Conservation (phyloP, 1,140 invertebrate genomes). For the Calephelis virginiensis region DNA sequence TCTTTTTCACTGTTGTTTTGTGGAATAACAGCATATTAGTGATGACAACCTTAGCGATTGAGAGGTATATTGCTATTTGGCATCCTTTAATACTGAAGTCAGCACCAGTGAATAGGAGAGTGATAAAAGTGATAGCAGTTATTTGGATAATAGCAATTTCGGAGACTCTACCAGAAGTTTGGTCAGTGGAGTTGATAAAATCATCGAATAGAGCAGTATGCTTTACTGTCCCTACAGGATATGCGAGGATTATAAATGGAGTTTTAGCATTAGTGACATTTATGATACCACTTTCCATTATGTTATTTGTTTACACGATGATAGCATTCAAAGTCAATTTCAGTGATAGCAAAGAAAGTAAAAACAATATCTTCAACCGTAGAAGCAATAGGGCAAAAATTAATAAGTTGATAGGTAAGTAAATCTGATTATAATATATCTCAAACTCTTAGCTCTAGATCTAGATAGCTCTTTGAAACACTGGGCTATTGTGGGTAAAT, state of each 20-base stretch:
- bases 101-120: constrained; percentile 42
- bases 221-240: constrained; percentile 44
- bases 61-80: constrained; percentile 60
- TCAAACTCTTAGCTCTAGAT: no score
- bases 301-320: constrained; percentile 57
- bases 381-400: constrained; percentile 54
- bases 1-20: constrained; percentile 45
- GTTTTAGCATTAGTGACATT: constrained; percentile 51
- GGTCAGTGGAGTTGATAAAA: constrained; percentile 42
- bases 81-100: constrained; percentile 48
- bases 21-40: constrained; percentile 62
- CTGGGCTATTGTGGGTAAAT: no score
- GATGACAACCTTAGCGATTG: constrained; percentile 59
- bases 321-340: constrained; percentile 57
- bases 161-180: constrained; percentile 52
- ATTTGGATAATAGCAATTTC: constrained; percentile 54
- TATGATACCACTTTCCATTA: constrained; percentile 51
- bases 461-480: no score
- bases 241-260: constrained; percentile 47
- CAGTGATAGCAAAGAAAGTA: constrained; percentile 39
- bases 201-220: constrained; percentile 41
- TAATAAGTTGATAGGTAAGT: constrained; percentile 65
- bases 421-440: not conserved
- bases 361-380: constrained; percentile 49
- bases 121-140: constrained; percentile 48